Evolutionary conservation across 2,888 invertebrate genomes (phyloP).

Genomic region (Amphimallon solstitiale): DNA sequence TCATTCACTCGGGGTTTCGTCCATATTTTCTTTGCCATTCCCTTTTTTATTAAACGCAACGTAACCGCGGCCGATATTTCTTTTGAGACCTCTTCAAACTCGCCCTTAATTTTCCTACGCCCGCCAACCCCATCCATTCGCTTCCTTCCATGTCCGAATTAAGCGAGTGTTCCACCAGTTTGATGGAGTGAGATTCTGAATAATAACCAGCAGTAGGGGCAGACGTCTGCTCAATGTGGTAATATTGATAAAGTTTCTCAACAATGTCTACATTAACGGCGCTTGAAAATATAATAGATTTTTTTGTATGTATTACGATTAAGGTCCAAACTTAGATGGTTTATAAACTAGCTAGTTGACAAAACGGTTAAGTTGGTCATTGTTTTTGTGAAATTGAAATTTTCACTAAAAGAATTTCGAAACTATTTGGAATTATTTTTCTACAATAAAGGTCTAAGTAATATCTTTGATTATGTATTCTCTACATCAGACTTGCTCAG

Average conservation of each 20-base stretch:
- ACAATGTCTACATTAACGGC: no score
- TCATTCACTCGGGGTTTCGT: constrained; percentile 3
- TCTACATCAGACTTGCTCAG: no score
- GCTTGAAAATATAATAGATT: no score
- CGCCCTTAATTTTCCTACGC: neutral
- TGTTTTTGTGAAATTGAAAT: neutral
- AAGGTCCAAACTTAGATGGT: no score
- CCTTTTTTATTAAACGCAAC: constrained; percentile 2
- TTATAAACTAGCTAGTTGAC: no score
- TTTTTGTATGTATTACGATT: no score
- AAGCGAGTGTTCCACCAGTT: neutral
- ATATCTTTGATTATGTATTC: no score
- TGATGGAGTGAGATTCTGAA: no score
- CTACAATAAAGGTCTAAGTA: no score
- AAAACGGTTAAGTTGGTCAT: neutral
- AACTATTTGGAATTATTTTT: neutral
- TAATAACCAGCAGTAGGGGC: no score
- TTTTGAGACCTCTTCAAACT: constrained; percentile 14
- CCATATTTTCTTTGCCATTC: constrained; percentile 14
- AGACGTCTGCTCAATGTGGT: no score
- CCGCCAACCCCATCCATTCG: neutral
- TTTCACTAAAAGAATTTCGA: neutral
- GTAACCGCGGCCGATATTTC: constrained; percentile 20
- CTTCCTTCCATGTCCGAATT: constrained; percentile 6
- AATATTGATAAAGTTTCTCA: no score